phyloP scores from a whole-genome alignment of 2,113 vertebrate species.

The Lonchura striata region DNA sequence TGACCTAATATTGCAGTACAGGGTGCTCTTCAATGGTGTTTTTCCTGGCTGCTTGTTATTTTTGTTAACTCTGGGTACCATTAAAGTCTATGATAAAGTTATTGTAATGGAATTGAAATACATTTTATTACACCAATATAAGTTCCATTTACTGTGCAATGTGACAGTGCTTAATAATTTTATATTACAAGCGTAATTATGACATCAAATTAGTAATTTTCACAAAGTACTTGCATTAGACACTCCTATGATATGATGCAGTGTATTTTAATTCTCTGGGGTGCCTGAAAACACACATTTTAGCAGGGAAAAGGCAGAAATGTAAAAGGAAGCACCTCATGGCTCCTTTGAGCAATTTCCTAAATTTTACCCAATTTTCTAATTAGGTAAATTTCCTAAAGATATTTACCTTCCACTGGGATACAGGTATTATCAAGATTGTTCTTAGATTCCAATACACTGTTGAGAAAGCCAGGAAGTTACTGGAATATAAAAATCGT shows the following conservation, averaged over 20 bases:
- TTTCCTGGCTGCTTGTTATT: slow-evolving; percentile 12
- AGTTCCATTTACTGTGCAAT: slow-evolving; percentile 69
- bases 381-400: background rate
- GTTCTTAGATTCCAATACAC: background rate
- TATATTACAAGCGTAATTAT: slow-evolving; percentile 71
- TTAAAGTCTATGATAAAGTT: slow-evolving; percentile 69
- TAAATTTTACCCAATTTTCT: background rate
- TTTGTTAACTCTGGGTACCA: slow-evolving; percentile 58
- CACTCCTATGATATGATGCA: slow-evolving; percentile 12
- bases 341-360: background rate
- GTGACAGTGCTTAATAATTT: slow-evolving; percentile 72
- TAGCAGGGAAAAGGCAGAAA: slow-evolving; percentile 43
- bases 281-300: slow-evolving; percentile 52
- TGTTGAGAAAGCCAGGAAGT: background rate
- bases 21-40: background rate
- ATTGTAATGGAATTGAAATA: slow-evolving; percentile 70
- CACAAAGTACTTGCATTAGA: slow-evolving; percentile 65
- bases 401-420: background rate
- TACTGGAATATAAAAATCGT: background rate
- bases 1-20: slow-evolving; percentile 15
- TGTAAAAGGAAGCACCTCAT: slow-evolving; percentile 40
- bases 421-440: background rate
- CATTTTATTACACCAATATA: slow-evolving; percentile 73
- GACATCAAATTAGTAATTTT: slow-evolving; percentile 75
- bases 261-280: slow-evolving; percentile 47